phyloP scores from a whole-genome alignment of 2,797 vertebrate genomes.

The Cuniculus paca region DNA sequence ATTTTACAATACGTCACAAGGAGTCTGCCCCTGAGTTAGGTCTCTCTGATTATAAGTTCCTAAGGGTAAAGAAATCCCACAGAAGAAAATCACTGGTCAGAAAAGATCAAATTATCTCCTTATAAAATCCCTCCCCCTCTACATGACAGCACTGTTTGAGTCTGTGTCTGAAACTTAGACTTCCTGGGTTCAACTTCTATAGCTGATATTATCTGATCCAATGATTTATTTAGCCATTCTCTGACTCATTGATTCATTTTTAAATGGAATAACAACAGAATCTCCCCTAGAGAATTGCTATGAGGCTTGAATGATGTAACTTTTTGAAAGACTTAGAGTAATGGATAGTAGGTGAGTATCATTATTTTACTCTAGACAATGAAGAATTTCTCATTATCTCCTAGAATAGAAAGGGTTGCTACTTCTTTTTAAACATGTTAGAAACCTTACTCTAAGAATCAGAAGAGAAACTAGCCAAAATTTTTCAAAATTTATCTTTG shows the following conservation, averaged over 20 bases:
- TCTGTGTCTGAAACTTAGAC: background rate
- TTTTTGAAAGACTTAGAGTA: background rate
- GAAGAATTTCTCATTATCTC: background rate
- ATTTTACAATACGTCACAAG: background rate
- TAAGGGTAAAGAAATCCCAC: background rate
- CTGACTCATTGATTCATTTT: background rate
- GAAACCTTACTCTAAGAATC: background rate
- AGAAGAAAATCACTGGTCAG: background rate
- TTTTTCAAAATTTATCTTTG: background rate
- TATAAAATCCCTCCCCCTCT: background rate
- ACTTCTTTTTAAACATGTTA: background rate
- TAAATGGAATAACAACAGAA: background rate
- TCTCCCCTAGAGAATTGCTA: too few species aligned
- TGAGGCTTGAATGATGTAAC: background rate
- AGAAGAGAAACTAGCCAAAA: background rate
- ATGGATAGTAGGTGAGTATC: background rate
- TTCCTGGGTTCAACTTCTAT: background rate
- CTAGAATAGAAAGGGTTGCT: background rate
- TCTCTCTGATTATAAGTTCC: background rate
- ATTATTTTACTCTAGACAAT: too few species aligned
- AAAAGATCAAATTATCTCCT: background rate
- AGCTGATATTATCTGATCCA: background rate
- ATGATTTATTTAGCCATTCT: background rate
- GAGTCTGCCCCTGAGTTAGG: background rate
- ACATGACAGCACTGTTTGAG: background rate